phyloP scores from a whole-genome alignment of 2,113 vertebrate genomes.

The Xiphophorus maculatus region DNA sequence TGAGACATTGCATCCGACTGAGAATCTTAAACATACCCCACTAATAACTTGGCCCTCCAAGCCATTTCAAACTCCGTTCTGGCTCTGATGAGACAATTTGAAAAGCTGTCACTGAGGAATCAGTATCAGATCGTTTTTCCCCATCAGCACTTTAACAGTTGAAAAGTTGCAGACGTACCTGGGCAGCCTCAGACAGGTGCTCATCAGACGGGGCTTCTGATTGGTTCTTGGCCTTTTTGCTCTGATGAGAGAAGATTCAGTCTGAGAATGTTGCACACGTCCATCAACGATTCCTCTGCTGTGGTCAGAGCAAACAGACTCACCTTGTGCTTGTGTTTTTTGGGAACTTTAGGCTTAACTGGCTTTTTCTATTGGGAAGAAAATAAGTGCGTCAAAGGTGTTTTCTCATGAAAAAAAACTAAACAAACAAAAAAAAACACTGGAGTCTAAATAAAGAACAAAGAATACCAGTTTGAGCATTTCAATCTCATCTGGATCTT shows the following conservation, averaged over 20 bases:
- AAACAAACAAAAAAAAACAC: no score
- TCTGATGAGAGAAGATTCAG: conserved; percentile 24
- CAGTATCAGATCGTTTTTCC: no score
- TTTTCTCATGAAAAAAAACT: no score
- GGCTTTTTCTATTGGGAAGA: conserved; percentile 52
- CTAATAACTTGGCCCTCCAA: no score
- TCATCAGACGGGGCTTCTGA: conserved; percentile 56
- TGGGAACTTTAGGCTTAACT: conserved; percentile 48
- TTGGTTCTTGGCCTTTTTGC: conserved; percentile 43
- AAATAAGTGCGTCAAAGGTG: background rate
- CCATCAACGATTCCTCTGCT: background rate
- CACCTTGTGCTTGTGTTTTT: conserved; percentile 57
- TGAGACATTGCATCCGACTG: no score
- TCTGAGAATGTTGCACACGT: accelerated
- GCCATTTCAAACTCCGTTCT: no score
- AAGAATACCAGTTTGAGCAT: conserved; percentile 52
- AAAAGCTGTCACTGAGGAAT: no score
- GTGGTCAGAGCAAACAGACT: background rate
- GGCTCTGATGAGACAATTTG: background rate
- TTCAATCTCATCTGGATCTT: conserved; percentile 31
- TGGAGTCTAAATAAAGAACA: background rate
- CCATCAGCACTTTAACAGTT: no score
- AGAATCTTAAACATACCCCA: no score
- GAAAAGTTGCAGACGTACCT: conserved; percentile 43
- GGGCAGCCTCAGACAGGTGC: conserved; percentile 74